Evolutionary conservation across 2,797 vertebrate genomes (phyloP).

Genomic region (Gadopsis bispinosus): DNA sequence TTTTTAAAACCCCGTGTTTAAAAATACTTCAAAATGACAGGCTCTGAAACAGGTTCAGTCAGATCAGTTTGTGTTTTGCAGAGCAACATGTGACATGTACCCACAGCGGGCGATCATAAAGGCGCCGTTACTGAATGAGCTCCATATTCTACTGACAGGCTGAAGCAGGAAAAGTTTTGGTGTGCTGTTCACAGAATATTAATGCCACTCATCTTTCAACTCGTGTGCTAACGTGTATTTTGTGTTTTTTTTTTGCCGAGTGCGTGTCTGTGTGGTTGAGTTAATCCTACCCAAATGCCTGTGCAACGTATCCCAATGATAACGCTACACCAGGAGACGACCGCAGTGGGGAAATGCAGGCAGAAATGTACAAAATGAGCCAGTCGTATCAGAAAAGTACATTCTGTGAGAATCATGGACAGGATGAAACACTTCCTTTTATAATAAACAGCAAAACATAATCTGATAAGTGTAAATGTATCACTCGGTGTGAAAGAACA

Average conservation of each 20-base stretch:
- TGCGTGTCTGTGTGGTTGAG: constrained; percentile 27
- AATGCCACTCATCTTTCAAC: constrained; percentile 59
- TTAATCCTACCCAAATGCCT: constrained; percentile 31
- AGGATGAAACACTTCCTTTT: constrained; percentile 14
- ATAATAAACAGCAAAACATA: constrained; percentile 26
- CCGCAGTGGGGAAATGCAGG: constrained; percentile 35
- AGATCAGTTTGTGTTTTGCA: constrained; percentile 55
- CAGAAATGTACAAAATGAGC: constrained; percentile 20
- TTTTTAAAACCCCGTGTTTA: constrained; percentile 40
- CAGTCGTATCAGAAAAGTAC: constrained; percentile 19
- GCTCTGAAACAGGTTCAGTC: constrained; percentile 42
- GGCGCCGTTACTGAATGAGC: constrained; percentile 35
- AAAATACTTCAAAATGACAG: constrained; percentile 68
- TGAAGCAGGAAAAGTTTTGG: constrained; percentile 44
- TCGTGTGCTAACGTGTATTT: not conserved
- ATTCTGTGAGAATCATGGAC: constrained; percentile 17
- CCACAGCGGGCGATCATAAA: constrained; percentile 45
- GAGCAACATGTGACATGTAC: constrained; percentile 55
- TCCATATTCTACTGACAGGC: constrained; percentile 38
- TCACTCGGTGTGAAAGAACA: constrained; percentile 3
- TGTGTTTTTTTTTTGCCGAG: constrained; percentile 3
- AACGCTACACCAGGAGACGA: constrained; percentile 23
- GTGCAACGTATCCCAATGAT: constrained; percentile 15
- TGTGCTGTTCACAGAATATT: constrained; percentile 53
- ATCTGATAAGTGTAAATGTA: constrained; percentile 51